Conservation (phyloP, 2,888 invertebrate species). For the Tachystola acroxantha region DNA sequence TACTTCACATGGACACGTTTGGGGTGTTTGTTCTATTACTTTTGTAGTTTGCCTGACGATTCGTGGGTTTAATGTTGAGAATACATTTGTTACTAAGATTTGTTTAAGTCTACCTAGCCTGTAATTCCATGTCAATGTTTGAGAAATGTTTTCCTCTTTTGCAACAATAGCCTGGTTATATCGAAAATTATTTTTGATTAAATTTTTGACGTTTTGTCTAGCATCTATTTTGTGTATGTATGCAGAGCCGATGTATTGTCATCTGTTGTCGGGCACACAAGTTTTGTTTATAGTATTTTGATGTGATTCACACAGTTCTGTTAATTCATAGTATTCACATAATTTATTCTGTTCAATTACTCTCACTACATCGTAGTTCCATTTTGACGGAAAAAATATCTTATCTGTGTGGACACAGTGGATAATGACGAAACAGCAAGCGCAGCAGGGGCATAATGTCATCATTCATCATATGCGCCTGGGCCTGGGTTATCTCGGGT, state of each 20-base stretch:
- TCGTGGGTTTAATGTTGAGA: background rate
- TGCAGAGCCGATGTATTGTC: too few relatives aligned
- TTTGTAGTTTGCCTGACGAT: background rate
- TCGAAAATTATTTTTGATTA: background rate
- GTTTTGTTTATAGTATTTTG: too few relatives aligned
- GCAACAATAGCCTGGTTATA: background rate
- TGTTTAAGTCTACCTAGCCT: background rate
- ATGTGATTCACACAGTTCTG: too few relatives aligned
- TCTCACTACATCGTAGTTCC: too few relatives aligned
- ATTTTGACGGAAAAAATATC: constrained; percentile 48
- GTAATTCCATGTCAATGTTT: background rate
- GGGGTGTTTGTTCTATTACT: background rate
- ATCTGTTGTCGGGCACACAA: too few relatives aligned
- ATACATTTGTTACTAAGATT: too few relatives aligned
- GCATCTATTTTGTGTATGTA: too few relatives aligned
- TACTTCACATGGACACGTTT: background rate
- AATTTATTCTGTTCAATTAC: too few relatives aligned
- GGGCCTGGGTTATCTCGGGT: constrained; percentile 38
- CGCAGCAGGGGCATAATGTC: constrained; percentile 21
- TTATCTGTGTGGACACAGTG: constrained; percentile 41
- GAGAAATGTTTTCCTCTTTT: background rate
- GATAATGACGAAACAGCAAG: constrained; percentile 26
- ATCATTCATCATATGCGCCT: constrained; percentile 29
- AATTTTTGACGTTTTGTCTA: too few relatives aligned
- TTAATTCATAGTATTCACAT: too few relatives aligned